A percentile compares a stretch with the other conserved stretches of the same genome.
phyloP scores from a whole-genome alignment of 1,140 invertebrate genomes.

The Hycleus phaleratus region DNA sequence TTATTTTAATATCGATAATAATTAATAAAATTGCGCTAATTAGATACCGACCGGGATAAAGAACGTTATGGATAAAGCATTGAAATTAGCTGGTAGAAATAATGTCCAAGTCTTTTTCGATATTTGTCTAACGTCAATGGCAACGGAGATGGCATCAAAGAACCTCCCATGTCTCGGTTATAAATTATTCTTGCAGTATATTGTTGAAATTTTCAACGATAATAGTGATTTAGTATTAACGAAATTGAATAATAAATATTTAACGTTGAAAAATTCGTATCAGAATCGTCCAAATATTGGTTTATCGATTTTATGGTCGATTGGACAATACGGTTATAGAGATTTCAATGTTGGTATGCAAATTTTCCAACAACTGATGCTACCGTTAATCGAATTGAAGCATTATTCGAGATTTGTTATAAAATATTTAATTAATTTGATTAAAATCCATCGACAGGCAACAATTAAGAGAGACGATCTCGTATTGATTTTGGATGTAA shows the following conservation, averaged over 20 bases:
- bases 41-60: slow-evolving; percentile 48
- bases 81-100: slow-evolving; percentile 48
- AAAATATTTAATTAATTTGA: slow-evolving; percentile 58
- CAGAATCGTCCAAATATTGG: slow-evolving; percentile 71
- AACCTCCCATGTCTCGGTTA: slow-evolving; percentile 55
- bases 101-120: slow-evolving; percentile 57
- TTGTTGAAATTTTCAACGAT: slow-evolving; percentile 28
- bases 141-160: slow-evolving; percentile 55
- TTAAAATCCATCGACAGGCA: slow-evolving; percentile 31
- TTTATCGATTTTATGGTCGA: slow-evolving; percentile 67
- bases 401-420: slow-evolving; percentile 62
- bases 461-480: slow-evolving; percentile 29
- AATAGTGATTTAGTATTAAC: slow-evolving; percentile 51
- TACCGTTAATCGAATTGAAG: slow-evolving; percentile 64
- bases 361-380: slow-evolving; percentile 77
- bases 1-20: too few species aligned
- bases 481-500: slow-evolving; percentile 28
- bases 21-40: slow-evolving; percentile 16
- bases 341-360: slow-evolving; percentile 55
- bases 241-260: slow-evolving; percentile 56
- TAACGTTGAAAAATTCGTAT: slow-evolving; percentile 62
- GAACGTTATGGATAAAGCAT: slow-evolving; percentile 46
- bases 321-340: slow-evolving; percentile 64
- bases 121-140: slow-evolving; percentile 54
- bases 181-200: slow-evolving; percentile 60